Conservation (phyloP, 2,113 vertebrate genomes). For the Diphyllodes magnificus region DNA sequence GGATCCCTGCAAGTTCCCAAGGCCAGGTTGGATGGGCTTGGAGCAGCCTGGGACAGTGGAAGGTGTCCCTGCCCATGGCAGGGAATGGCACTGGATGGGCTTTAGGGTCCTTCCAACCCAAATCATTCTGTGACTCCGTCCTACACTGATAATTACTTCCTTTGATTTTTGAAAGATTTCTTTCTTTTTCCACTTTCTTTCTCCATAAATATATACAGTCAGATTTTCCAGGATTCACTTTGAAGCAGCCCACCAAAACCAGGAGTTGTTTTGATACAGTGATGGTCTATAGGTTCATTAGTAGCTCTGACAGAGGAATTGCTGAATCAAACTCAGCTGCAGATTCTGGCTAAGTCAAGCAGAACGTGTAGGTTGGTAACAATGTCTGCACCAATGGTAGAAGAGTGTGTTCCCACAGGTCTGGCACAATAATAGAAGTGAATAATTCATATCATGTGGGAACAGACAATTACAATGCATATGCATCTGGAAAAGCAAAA, state of each 20-base stretch:
- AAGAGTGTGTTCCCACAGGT: background rate
- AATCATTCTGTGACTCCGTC: background rate
- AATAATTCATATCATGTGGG: background rate
- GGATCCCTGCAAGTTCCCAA: background rate
- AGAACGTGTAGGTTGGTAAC: background rate
- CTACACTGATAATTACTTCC: background rate
- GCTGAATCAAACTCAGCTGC: background rate
- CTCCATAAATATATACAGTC: background rate
- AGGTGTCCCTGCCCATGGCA: background rate
- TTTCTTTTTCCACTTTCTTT: background rate
- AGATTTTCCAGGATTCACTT: background rate
- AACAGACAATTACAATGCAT: background rate
- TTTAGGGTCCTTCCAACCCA: background rate
- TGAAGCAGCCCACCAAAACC: background rate
- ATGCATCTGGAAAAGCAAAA: background rate
- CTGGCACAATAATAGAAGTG: background rate
- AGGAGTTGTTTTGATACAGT: background rate
- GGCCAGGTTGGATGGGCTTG: rapidly evolving
- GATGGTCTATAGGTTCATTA: background rate
- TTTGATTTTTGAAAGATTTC: background rate
- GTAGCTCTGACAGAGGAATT: background rate
- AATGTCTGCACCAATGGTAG: background rate
- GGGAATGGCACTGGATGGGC: no score
- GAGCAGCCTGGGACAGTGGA: rapidly evolving
- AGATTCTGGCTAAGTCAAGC: background rate